Evolutionary conservation across 2,888 invertebrate genomes (phyloP).

Genomic region (Meghimatium bilineatum): DNA sequence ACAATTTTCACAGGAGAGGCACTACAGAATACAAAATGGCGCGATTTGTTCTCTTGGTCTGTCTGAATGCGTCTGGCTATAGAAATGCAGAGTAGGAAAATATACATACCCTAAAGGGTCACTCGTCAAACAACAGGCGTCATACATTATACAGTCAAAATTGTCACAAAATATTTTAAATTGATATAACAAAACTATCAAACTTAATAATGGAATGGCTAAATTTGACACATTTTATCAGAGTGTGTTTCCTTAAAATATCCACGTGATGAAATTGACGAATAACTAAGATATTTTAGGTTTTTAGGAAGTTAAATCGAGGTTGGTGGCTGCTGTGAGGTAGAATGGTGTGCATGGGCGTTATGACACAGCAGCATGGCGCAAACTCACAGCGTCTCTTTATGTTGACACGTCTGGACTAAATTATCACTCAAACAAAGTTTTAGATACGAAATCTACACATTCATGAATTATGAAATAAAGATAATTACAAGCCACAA

Average conservation of each 20-base stretch:
- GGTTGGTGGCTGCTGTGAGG: conserved; percentile 22
- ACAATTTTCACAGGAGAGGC: conserved; percentile 18
- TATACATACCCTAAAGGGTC: conserved; percentile 15
- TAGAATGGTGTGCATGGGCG: conserved; percentile 31
- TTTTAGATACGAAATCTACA: neutral
- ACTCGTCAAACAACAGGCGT: neutral
- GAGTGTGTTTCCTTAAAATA: conserved; percentile 9
- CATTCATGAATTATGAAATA: conserved; percentile 4
- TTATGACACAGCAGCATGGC: conserved; percentile 42
- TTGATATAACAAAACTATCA: neutral
- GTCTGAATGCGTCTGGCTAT: conserved; percentile 27
- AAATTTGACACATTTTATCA: neutral
- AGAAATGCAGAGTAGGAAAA: neutral
- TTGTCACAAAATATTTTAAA: neutral
- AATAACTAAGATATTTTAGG: neutral
- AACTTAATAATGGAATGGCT: neutral
- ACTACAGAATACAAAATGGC: conserved; percentile 44
- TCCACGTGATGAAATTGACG: conserved; percentile 21
- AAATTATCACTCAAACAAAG: neutral
- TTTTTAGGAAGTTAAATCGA: conserved; percentile 25
- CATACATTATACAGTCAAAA: neutral
- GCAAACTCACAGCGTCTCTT: conserved; percentile 46
- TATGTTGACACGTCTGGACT: conserved; percentile 45
- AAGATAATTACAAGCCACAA: conserved; percentile 2
- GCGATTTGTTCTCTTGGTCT: conserved; percentile 10